These are phyloP conservation scores for Orchesella cincta DNA, from an alignment of 1,140 invertebrate species.

Conservation along the genomic window DNA sequence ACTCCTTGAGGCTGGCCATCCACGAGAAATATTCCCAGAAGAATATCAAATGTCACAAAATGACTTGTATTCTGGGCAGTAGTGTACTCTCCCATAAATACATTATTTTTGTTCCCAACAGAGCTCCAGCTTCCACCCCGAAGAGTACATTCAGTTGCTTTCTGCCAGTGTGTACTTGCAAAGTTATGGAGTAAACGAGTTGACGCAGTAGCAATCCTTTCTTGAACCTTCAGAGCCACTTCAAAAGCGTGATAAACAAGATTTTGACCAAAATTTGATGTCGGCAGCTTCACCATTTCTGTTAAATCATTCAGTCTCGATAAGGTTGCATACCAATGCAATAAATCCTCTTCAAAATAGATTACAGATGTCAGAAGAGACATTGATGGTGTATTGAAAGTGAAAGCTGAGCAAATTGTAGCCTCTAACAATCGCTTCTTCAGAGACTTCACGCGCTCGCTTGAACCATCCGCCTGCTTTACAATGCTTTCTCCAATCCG, in stretches of 20 bases:
- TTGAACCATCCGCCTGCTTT: not conserved
- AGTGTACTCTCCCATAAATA: not conserved
- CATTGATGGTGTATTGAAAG: conserved; percentile 20
- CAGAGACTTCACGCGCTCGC: not conserved
- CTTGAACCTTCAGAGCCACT: not conserved
- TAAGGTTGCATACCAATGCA: not conserved
- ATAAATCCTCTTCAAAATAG: not conserved
- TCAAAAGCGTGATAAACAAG: not conserved
- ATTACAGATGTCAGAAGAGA: not conserved
- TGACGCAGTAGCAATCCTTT: not conserved
- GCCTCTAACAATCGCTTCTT: not conserved
- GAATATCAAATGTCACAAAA: conserved; percentile 20
- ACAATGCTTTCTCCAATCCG: not conserved
- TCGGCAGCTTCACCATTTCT: not conserved
- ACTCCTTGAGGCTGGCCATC: conserved; percentile 33
- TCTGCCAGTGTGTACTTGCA: not conserved
- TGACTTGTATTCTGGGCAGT: not conserved
- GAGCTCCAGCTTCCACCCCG: not conserved
- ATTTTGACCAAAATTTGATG: not conserved
- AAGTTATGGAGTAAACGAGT: not conserved
- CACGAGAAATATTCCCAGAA: conserved; percentile 34
- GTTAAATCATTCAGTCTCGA: not conserved
- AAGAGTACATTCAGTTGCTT: no score
- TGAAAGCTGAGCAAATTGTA: not conserved
- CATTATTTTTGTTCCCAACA: not conserved